Evolutionary conservation across 2,113 vertebrate species (phyloP), one percentile per base, ranked within the genome.

Genomic region (Platycercus adscitus): DNA sequence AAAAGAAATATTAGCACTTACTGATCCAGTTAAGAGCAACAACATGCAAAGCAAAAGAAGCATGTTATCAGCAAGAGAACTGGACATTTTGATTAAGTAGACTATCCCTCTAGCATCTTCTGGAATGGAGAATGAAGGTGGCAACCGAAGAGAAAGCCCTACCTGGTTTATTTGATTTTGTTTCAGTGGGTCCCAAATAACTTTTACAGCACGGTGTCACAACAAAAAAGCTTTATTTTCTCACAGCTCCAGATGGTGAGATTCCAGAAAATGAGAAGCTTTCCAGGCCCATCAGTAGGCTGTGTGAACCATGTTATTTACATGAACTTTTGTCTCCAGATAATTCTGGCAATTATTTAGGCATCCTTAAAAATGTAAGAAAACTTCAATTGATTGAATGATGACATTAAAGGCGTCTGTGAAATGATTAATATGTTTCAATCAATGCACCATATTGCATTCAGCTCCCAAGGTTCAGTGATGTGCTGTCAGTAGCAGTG

Each of bases 391-490:
- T 75, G 46, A 55, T 78, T 68, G 55, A 91, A 43, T 11, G 24
- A 46, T 79, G 77, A 17, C 55, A 84, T 64, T 55, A 55, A 85
- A 72, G 41, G 12, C 6, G 12, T 18, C 53, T 93, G n/a, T 71
- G 72, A 70, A 63, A 25, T 60, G 25, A 64, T 71, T 66, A 20
- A 50, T 52, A 44, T 0, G 1, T 26, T 23, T 29, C 50, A 58
- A 10, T 55, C 13, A 1, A 37, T 83, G 43, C 35, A 25, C 26
- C 13, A 5, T 10, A 1, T 17, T 11, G 19, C 10, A 13, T 52
- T 68, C 35, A 1, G 1, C 58, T 69, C 46, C 16, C 0, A 0
- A 50, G 7, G 13, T 44, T 39, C 39, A n/a, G 3, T 2, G 49
- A 11, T 5, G 10, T 1, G 10, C 77, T 79, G 55, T 33, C 76